Evolutionary conservation across 2,888 invertebrate genomes (phyloP).

Genomic region (Troides helena): DNA sequence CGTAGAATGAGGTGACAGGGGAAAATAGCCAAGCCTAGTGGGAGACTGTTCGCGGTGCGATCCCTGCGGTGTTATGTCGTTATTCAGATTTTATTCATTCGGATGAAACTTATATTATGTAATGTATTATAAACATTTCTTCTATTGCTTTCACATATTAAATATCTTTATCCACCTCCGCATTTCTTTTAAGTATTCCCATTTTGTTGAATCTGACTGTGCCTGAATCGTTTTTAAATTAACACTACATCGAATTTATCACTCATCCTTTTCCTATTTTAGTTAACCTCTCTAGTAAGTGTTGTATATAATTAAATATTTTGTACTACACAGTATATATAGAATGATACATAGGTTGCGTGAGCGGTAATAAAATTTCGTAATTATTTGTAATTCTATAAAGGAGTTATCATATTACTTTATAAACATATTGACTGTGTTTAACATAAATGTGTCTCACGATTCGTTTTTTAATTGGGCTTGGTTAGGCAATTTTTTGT

Average conservation of each 20-base stretch:
- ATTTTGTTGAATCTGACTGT: no score
- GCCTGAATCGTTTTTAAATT: no score
- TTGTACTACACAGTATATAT: no score
- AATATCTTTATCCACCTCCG: not conserved
- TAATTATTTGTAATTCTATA: no score
- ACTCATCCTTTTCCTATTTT: no score
- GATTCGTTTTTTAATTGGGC: constrained; percentile 17
- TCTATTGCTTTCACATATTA: not conserved
- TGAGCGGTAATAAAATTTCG: not conserved
- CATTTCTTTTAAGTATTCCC: no score
- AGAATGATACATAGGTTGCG: no score
- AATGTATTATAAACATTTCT: constrained; percentile 15
- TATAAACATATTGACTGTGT: no score
- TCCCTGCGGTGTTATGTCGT: constrained; percentile 22
- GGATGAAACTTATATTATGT: constrained; percentile 12
- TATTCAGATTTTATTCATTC: constrained; percentile 16
- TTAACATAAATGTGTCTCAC: not conserved
- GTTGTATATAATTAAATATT: no score
- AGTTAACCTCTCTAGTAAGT: no score
- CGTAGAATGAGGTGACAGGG: constrained; percentile 23
- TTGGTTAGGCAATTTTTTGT: constrained; percentile 41
- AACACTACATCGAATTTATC: no score
- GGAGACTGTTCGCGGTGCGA: constrained; percentile 15
- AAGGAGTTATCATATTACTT: no score
- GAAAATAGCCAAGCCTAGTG: constrained; percentile 25